A percentile compares a stretch with the other conserved stretches of the same genome.
Evolutionary conservation across 2,888 invertebrate genomes (phyloP).

Genomic region (Pseudococcus longispinus): DNA sequence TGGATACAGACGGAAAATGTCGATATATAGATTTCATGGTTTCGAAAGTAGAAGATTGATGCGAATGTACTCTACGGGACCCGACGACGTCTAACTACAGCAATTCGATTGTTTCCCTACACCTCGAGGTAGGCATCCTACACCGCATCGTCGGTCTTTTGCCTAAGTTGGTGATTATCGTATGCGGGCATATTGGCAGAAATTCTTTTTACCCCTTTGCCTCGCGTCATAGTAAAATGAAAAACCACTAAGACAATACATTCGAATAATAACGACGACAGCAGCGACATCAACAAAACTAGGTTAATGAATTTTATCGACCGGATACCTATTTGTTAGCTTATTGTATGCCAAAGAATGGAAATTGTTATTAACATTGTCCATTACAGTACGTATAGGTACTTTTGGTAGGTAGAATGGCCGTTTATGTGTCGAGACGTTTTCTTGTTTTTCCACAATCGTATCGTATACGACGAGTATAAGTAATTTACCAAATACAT

Average conservation of each 20-base stretch:
- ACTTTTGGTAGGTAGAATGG: not conserved
- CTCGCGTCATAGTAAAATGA: not conserved
- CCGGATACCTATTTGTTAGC: constrained; percentile 18
- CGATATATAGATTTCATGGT: not conserved
- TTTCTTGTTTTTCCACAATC: not conserved
- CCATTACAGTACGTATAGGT: not conserved
- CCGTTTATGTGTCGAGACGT: not conserved
- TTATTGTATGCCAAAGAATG: constrained; percentile 29
- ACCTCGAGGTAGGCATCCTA: not conserved
- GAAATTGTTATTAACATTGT: constrained; percentile 42
- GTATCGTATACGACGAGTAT: not conserved
- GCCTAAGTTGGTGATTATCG: not conserved
- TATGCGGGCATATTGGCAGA: constrained; percentile 14
- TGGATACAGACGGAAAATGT: not conserved
- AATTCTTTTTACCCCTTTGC: not conserved
- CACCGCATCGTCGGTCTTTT: not conserved
- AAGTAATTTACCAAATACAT: not conserved
- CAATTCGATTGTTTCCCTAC: not conserved
- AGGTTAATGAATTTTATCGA: constrained; percentile 45
- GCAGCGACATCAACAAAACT: not conserved
- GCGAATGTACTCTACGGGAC: not conserved
- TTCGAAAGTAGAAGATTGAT: not conserved
- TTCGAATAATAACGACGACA: constrained; percentile 11
- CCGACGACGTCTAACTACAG: too few relatives aligned
- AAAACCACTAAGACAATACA: constrained; percentile 12